phyloP scores from a whole-genome alignment of 2,113 vertebrate species.

The Synchiropus splendidus region DNA sequence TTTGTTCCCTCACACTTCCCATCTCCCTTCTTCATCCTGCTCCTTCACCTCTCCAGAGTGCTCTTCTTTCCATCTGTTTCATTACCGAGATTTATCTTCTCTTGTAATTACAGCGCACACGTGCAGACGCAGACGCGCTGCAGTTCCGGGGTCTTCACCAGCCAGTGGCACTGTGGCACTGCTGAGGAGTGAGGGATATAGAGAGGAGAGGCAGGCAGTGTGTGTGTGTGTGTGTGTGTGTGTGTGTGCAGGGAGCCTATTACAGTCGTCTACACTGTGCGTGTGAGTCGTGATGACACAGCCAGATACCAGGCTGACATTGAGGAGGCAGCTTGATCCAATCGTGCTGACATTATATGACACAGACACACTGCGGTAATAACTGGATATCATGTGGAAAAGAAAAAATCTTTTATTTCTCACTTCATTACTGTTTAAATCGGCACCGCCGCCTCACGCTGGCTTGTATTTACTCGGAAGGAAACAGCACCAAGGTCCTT shows the following conservation, averaged over 20 bases:
- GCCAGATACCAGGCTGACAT: constrained; percentile 5
- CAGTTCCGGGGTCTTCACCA: constrained; percentile 27
- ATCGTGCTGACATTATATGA: constrained; percentile 14
- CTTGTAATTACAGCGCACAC: constrained; percentile 40
- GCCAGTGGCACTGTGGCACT: constrained; percentile 38
- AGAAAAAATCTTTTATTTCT: constrained; percentile 8
- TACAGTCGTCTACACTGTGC: constrained; percentile 1
- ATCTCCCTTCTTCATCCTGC: constrained; percentile 26
- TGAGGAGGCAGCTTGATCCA: not conserved
- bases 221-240: no score
- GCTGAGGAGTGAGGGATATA: not conserved
- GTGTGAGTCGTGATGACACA: constrained; percentile 9
- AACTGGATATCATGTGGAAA: no score
- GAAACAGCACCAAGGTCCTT: not conserved
- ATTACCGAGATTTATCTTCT: constrained; percentile 54
- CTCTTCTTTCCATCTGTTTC: constrained; percentile 49
- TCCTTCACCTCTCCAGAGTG: constrained; percentile 36
- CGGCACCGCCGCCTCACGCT: no score
- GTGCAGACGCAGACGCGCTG: constrained; percentile 4
- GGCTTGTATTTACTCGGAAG: no score
- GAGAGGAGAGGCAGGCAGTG: no score
- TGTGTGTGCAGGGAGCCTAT: not conserved
- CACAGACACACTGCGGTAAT: constrained; percentile 12
- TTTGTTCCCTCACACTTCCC: constrained; percentile 10
- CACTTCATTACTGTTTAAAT: constrained; percentile 15